These are phyloP conservation scores for Melanotaenia pygmaea DNA, from an alignment of 2,797 vertebrate species.

Conservation along the genomic window DNA sequence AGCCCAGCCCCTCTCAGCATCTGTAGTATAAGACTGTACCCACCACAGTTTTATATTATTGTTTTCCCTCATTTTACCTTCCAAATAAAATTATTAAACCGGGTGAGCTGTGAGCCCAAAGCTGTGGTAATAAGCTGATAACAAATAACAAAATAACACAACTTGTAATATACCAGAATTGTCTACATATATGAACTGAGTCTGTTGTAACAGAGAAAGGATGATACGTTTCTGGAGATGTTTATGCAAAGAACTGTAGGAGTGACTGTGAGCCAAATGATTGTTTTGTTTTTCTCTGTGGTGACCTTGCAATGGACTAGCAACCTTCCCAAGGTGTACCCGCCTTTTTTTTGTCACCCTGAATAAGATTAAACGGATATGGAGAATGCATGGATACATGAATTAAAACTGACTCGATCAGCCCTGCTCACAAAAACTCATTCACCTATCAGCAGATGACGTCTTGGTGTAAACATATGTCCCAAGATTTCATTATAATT, in stretches of 20 bases:
- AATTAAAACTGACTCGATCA: not conserved
- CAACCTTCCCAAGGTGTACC: too few relatives aligned
- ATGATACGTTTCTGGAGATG: not conserved
- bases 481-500: too few relatives aligned
- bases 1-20: too few relatives aligned
- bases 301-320: too few relatives aligned
- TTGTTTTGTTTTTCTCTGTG: too few relatives aligned
- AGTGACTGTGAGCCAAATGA: too few relatives aligned
- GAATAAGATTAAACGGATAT: too few relatives aligned
- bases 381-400: too few relatives aligned
- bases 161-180: not conserved
- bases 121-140: not conserved
- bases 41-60: too few relatives aligned
- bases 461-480: constrained; percentile 24
- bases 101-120: not conserved
- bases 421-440: not conserved
- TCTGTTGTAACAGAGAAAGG: not conserved
- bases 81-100: not conserved
- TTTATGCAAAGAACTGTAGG: too few relatives aligned
- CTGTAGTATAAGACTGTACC: too few relatives aligned
- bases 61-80: not conserved
- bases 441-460: constrained; percentile 4
- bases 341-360: too few relatives aligned
- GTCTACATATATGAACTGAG: not conserved
- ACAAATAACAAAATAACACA: not conserved